Evolutionary conservation across 2,797 vertebrate species (phyloP).

Genomic region (Otus scops): DNA sequence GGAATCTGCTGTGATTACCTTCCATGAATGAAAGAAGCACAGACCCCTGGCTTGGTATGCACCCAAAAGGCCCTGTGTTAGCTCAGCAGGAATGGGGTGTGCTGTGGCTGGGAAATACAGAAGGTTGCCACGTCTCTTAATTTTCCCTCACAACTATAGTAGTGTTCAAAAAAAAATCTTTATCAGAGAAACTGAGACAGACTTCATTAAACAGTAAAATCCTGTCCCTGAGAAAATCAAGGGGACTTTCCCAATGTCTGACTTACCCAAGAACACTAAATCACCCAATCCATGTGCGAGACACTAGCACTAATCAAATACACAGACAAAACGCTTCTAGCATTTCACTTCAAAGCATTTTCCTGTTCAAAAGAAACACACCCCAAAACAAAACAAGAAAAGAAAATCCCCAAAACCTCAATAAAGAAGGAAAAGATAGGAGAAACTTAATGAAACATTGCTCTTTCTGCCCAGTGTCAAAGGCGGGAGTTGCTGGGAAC

Average conservation of each 20-base stretch:
- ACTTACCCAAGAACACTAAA: neutral
- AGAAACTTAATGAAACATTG: neutral
- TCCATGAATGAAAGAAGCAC: neutral
- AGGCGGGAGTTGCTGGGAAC: neutral
- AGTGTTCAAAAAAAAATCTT: neutral
- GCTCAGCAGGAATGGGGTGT: neutral
- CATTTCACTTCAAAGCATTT: neutral
- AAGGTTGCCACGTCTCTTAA: neutral
- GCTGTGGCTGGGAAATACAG: neutral
- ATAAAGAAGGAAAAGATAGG: neutral
- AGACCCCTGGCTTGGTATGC: neutral
- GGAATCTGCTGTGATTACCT: neutral
- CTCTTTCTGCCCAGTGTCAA: neutral
- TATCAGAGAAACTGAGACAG: neutral
- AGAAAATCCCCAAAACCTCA: neutral
- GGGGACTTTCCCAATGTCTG: neutral
- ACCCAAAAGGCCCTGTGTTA: neutral
- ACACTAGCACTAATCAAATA: neutral
- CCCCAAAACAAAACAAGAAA: neutral
- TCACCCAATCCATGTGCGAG: fast-evolving
- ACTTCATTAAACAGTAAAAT: neutral
- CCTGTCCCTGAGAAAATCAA: neutral
- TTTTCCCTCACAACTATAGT: neutral
- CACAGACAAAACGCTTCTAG: neutral
- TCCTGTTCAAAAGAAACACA: neutral